Conservation (phyloP, 2,113 vertebrate species). For the Lycaon pictus region DNA sequence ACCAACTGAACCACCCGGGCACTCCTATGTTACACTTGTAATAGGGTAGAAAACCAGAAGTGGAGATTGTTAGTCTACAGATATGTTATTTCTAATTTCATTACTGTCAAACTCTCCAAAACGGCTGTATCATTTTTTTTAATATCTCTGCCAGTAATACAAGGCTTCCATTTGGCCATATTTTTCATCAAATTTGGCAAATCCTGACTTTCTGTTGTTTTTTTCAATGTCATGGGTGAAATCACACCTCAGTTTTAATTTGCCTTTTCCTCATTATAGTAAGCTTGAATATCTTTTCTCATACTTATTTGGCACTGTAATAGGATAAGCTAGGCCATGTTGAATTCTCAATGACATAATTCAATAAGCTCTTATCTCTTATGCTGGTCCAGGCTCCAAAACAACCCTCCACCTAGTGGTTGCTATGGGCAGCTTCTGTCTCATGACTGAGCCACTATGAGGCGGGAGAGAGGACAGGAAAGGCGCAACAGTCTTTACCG, state of each 20-base stretch:
- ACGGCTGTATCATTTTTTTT: background rate
- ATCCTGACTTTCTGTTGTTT: background rate
- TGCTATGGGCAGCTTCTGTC: background rate
- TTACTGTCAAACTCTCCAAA: slow-evolving; percentile 20
- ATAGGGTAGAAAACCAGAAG: background rate
- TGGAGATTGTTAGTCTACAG: background rate
- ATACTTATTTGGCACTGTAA: background rate
- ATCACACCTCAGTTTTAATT: background rate
- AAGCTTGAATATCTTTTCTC: background rate
- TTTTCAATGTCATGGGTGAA: background rate
- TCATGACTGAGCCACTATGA: background rate
- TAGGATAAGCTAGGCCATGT: background rate
- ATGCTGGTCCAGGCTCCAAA: background rate
- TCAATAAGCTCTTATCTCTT: background rate
- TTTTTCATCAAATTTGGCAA: background rate
- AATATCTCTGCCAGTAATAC: background rate
- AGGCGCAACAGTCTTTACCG: background rate
- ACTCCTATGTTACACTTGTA: background rate
- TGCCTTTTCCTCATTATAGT: background rate
- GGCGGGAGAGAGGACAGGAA: background rate
- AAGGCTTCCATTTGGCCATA: background rate
- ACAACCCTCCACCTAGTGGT: background rate
- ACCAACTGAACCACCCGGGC: background rate
- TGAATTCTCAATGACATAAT: background rate
- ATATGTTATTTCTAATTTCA: background rate